Conservation (phyloP, 2,797 vertebrate species). For the Chaetophractus vellerosus region DNA sequence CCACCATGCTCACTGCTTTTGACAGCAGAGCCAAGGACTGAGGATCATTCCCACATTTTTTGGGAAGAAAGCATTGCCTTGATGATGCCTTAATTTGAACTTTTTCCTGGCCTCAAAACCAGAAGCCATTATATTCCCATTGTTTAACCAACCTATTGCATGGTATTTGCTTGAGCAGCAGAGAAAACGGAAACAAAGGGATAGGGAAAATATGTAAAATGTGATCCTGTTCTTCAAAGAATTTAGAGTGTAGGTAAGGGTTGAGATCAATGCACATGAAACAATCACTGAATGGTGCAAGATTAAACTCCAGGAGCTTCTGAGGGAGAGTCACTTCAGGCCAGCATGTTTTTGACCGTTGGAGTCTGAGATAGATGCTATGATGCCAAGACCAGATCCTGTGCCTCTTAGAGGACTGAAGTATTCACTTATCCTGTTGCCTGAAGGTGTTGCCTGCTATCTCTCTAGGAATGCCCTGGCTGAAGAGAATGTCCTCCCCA, state of each 20-base stretch:
- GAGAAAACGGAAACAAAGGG: no score
- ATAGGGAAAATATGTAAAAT: background rate
- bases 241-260: constrained; percentile 4
- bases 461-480: background rate
- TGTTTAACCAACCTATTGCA: no score
- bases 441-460: background rate
- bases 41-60: no score
- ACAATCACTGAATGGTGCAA: background rate
- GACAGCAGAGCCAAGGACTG: no score
- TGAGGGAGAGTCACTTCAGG: background rate
- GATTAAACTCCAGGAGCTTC: background rate
- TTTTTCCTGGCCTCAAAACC: no score
- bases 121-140: no score
- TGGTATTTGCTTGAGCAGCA: no score
- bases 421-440: background rate
- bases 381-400: background rate
- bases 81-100: no score
- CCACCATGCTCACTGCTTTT: no score
- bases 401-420: background rate
- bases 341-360: background rate
- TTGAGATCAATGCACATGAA: background rate
- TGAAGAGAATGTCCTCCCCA: background rate
- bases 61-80: no score
- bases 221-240: background rate
- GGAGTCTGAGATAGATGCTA: background rate